A percentile compares a stretch with the other conserved stretches of the same genome.
Evolutionary conservation across 2,113 vertebrate species (phyloP).

Genomic region (Pagrus major): DNA sequence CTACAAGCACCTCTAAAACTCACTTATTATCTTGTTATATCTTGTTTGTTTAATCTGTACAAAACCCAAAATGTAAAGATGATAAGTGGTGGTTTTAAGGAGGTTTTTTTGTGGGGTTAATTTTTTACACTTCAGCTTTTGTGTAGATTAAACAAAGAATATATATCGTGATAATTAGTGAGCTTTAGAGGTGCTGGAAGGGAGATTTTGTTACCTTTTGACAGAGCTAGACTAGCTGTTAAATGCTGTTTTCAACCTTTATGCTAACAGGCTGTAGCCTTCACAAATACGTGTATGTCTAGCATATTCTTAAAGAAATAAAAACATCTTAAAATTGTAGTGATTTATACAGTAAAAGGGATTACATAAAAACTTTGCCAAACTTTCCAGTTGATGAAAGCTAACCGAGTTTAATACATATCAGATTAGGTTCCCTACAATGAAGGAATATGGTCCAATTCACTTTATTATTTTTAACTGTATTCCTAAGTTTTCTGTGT

Average conservation of each 20-base stretch:
- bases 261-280: background rate
- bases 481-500: conserved; percentile 2
- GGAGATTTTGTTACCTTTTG: background rate
- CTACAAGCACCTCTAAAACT: background rate
- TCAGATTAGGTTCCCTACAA: conserved; percentile 34
- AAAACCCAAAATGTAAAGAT: background rate
- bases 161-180: background rate
- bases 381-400: conserved; percentile 39
- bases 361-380: conserved; percentile 27
- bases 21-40: background rate
- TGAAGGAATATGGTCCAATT: conserved; percentile 3
- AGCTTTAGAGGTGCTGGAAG: background rate
- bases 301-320: background rate
- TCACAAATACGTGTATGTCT: background rate
- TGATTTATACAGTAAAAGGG: conserved; percentile 19
- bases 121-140: background rate
- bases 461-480: background rate
- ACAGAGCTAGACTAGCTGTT: background rate
- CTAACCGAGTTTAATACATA: conserved; percentile 19
- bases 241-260: no score
- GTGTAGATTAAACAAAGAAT: background rate
- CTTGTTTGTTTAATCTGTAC: background rate
- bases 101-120: background rate
- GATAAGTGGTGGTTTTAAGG: background rate
- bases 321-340: background rate